Evolutionary conservation across 2,888 invertebrate species (phyloP), one percentile per base, ranked within the genome.

Genomic region (Lochmaea crataegi): DNA sequence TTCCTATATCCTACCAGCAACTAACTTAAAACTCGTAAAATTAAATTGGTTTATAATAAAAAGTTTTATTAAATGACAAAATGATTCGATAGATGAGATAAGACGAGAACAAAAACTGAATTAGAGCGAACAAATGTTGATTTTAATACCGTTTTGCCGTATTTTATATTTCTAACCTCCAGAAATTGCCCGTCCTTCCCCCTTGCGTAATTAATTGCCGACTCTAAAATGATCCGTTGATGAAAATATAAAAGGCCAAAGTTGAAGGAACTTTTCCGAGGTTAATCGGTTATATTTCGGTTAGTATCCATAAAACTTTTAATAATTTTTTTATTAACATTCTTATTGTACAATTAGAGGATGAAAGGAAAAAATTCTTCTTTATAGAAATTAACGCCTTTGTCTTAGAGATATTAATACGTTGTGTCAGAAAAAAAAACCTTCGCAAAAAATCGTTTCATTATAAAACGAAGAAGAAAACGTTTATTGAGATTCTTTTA

Each of bases 311-410:
- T 58, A 32, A 58, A 58, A 58, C 32, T 58, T 58, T 58, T 58
- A 58, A 58, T 58, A 58, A 58, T 58, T 58, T 58, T 58, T 58
- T 58, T 56, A 58, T 58, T 58, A 58, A 58, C 58, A 58, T 58
- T 58, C 58, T 58, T 58, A 9, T 14, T n/a, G 12, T 58, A 6
- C 32, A 58, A 58, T 58, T 58, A 58, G n/a, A n/a, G 38, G 26
- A 58, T 58, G 38, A 12, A 58, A 58, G 51, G n/a, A 6, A 9
- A 58, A n/a, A 58, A n/a, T 11, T 32, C 26, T 58, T 58, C 58
- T 32, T 38, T n/a, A 58, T 32, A 58, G 58, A 58, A 32, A 32
- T 12, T 58, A 32, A 58, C n/a, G 32, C 32, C 26, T 58, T 32
- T 26, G 26, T 58, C 38, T 58, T 38, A n/a, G 2, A 16, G 58